Conservation (phyloP, 2,113 vertebrate genomes). For the Eptatretus burgeri region DNA sequence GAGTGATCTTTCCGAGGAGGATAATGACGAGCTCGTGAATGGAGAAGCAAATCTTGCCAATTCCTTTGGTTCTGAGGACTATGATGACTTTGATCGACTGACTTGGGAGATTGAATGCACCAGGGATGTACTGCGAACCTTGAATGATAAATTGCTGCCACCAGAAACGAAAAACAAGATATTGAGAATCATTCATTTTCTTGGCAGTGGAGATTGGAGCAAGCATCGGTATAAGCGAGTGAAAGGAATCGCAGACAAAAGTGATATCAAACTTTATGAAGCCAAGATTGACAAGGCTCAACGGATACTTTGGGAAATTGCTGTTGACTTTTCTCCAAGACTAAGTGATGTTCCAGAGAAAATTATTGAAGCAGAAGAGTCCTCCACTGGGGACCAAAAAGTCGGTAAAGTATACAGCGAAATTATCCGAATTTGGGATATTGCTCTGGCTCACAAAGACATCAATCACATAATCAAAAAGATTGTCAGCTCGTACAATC, state of each 20-base stretch:
- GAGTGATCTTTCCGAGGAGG: background rate
- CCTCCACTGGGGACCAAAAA: conserved; percentile 11
- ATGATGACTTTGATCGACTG: conserved; percentile 29
- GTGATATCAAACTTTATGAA: conserved; percentile 27
- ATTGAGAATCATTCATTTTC: conserved; percentile 20
- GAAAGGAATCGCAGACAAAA: conserved; percentile 13
- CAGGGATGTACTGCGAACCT: conserved; percentile 23
- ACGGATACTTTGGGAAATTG: conserved; percentile 33
- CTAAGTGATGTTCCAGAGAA: conserved; percentile 30
- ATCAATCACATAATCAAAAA: conserved; percentile 18
- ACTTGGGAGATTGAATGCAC: conserved; percentile 41
- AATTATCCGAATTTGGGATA: conserved; percentile 38
- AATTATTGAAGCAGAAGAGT: conserved; percentile 17
- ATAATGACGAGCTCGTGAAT: background rate
- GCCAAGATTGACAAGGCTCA: conserved; percentile 29
- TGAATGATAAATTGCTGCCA: conserved; percentile 21
- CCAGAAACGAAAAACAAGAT: conserved; percentile 23
- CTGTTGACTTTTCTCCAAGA: conserved; percentile 33
- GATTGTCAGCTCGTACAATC: conserved; percentile 25
- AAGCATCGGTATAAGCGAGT: conserved; percentile 23
- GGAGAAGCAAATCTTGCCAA: conserved; percentile 10
- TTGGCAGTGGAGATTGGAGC: conserved; percentile 34
- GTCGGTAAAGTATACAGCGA: conserved; percentile 26
- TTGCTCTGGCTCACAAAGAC: conserved; percentile 27
- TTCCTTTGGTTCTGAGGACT: conserved; percentile 15